Conservation (phyloP, 92 coral and sea anemone genomes). For the Porites divaricata region DNA sequence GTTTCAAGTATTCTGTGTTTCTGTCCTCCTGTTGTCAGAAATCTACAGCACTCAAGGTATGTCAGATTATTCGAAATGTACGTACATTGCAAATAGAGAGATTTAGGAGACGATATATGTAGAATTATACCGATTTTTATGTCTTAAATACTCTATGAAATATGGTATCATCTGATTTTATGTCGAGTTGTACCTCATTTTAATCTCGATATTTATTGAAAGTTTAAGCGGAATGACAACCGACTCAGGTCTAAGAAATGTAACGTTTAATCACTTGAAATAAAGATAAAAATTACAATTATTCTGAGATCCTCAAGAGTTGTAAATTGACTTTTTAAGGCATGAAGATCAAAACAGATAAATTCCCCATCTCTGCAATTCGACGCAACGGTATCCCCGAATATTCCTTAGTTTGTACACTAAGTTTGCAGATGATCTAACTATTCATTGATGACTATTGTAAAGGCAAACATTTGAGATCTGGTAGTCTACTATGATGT, state of each 20-base stretch:
- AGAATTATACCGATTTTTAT: not conserved
- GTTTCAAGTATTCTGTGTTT: conserved; percentile 12
- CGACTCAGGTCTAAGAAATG: not conserved
- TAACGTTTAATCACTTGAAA: not conserved
- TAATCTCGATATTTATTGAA: not conserved
- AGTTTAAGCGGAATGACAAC: not conserved
- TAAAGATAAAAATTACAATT: not conserved
- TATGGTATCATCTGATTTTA: not conserved
- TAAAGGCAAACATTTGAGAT: too few relatives aligned
- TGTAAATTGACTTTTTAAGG: not conserved
- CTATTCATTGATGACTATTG: too few relatives aligned
- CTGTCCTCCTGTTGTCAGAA: not conserved
- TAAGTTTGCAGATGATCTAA: too few relatives aligned
- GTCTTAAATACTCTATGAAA: not conserved
- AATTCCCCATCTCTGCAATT: not conserved
- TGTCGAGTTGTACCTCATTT: not conserved
- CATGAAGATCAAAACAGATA: conserved; percentile 13
- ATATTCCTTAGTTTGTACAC: too few relatives aligned
- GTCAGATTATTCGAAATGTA: not conserved
- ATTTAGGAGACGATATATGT: not conserved
- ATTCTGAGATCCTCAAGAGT: not conserved
- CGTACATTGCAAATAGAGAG: not conserved
- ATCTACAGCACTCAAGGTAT: conserved; percentile 20
- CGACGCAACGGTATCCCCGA: not conserved
- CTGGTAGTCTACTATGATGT: too few relatives aligned